phyloP scores from a whole-genome alignment of 2,113 vertebrate species.

The Poecile atricapillus region DNA sequence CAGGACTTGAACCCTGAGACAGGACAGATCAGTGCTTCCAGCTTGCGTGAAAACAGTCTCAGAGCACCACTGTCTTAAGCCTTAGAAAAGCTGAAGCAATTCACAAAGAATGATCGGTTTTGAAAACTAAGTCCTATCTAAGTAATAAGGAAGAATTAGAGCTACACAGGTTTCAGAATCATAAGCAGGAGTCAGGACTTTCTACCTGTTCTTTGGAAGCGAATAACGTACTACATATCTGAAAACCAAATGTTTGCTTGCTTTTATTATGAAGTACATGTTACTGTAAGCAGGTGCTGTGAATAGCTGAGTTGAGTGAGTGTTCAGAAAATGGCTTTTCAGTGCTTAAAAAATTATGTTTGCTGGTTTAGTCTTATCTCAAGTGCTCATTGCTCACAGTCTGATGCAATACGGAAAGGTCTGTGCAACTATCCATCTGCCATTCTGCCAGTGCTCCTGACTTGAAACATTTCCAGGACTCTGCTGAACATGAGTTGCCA shows the following conservation, averaged over 20 bases:
- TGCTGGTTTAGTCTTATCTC: neutral
- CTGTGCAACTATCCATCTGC: neutral
- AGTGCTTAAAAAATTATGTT: neutral
- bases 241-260: neutral
- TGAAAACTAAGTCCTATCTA: neutral
- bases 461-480: neutral
- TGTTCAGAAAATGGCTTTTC: neutral
- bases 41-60: neutral
- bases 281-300: neutral
- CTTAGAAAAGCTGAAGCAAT: neutral
- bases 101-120: neutral
- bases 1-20: neutral
- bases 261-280: neutral
- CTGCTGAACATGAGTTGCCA: neutral
- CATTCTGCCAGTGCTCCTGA: slow-evolving; percentile 8
- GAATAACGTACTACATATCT: neutral
- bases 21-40: neutral
- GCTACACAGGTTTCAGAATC: neutral
- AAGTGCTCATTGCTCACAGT: neutral
- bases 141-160: neutral
- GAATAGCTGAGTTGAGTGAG: neutral
- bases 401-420: neutral
- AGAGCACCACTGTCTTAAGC: neutral
- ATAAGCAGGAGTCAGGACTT: neutral
- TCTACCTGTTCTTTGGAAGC: neutral